Evolutionary conservation across 2,888 invertebrate species (phyloP), one percentile per base, ranked within the genome.

Genomic region (Dolomedes plantarius): DNA sequence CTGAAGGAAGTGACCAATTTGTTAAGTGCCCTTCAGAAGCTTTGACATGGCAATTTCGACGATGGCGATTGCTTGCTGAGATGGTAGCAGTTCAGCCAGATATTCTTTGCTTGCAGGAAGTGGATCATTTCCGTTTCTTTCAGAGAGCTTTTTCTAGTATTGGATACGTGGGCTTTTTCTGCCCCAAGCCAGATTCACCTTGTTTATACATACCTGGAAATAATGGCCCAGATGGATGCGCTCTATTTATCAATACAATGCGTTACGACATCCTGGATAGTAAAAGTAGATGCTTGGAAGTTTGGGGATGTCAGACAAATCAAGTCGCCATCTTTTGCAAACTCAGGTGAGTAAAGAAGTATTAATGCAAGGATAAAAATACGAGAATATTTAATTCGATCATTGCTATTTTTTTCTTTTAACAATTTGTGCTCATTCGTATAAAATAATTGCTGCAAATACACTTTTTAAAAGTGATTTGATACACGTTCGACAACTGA

Each of bases 211-310:
- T 94, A 65, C 92, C 93, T 87, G 94, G 94, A 88, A 95, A 95
- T 90, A 94, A 94, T 89, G 95, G 95, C 0, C 95, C 95, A 0
- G 95, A 95, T 91, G 95, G 95, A 9, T 95, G 95, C 91, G 95
- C 95, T 32, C 92, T 95, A 73, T 95, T 95, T 91, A 95, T 93
- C 90, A 93, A 93, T 88, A 92, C 92, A 71, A 92, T 93, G 88
- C 94, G 94, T 90, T 94, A 94, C 89, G 93, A 94, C 79, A 91
- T 94, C 73, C 89, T 94, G 28, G 92, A 92, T 85, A 93, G 92
- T 31, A 93, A 94, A 78, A 93, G 93, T 0, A 92, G 93, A 85
- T 92, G 94, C 72, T 92, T 95, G 64, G 94, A 94, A 91, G 94
- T 95, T n/a, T 95, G 94, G 94, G 92, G 93, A 86, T 94, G 94